These are phyloP conservation scores for Papilio aristodemus DNA, from an alignment of 1,140 invertebrate genomes.

Conservation along the genomic window DNA sequence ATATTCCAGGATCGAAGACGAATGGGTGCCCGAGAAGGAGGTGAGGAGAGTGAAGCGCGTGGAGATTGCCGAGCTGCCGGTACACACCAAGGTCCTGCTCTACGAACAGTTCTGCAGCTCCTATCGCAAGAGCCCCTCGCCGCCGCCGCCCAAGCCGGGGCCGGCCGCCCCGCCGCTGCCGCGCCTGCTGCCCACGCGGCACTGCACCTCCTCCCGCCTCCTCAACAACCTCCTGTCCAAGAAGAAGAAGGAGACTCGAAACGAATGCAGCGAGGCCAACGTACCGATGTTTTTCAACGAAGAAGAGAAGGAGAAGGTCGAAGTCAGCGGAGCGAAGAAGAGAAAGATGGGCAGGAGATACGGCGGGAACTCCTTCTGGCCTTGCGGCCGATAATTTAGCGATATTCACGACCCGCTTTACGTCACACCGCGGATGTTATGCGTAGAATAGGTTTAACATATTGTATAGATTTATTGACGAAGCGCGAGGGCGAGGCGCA, in stretches of 20 bases:
- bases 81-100: constrained; percentile 59
- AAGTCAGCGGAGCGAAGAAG: constrained; percentile 66
- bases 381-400: constrained; percentile 64
- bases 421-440: constrained; percentile 14
- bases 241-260: constrained; percentile 44
- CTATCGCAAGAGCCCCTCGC: constrained; percentile 47
- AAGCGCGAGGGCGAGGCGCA: background rate
- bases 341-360: constrained; percentile 66
- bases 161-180: constrained; percentile 37
- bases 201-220: constrained; percentile 56
- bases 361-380: constrained; percentile 71
- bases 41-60: constrained; percentile 61
- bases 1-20: constrained; percentile 69
- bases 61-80: constrained; percentile 60
- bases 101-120: constrained; percentile 68
- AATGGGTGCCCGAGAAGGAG: constrained; percentile 70
- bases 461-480: constrained; percentile 8
- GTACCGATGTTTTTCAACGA: constrained; percentile 46
- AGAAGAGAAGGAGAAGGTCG: constrained; percentile 40
- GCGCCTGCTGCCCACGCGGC: constrained; percentile 44
- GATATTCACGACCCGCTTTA: constrained; percentile 13
- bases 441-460: background rate
- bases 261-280: constrained; percentile 50
- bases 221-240: constrained; percentile 63
- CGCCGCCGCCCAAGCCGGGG: constrained; percentile 42